Evolutionary conservation across 2,888 invertebrate genomes (phyloP).

Genomic region (Parasteatoda lunata): DNA sequence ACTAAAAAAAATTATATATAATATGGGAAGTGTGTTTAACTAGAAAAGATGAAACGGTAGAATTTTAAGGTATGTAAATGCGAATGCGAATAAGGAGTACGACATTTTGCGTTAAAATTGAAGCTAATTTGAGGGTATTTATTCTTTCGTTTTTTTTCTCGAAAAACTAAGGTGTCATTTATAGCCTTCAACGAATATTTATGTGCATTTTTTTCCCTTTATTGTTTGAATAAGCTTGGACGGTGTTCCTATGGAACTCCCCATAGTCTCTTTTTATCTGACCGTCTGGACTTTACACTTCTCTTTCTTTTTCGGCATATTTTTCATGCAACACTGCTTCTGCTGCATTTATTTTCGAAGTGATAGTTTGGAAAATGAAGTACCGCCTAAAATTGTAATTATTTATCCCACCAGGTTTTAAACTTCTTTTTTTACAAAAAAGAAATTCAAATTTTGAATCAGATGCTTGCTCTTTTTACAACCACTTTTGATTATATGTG

Average conservation of each 20-base stretch:
- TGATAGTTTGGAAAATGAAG: too few species aligned
- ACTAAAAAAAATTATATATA: too few species aligned
- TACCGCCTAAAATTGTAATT: too few species aligned
- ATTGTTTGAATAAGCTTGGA: slow-evolving; percentile 20
- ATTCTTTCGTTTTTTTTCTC: slow-evolving; percentile 12
- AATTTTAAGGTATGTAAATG: background rate
- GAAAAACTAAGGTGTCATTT: slow-evolving; percentile 26
- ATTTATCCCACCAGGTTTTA: too few species aligned
- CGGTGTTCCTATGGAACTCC: slow-evolving; percentile 7
- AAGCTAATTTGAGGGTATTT: slow-evolving; percentile 28
- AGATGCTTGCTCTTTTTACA: too few species aligned
- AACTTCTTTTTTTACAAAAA: too few species aligned
- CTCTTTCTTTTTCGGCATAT: background rate
- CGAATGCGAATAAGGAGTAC: slow-evolving; percentile 30
- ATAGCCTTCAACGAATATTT: slow-evolving; percentile 24
- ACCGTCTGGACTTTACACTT: slow-evolving; percentile 3
- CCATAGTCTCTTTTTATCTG: slow-evolving; percentile 15
- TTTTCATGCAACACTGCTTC: slow-evolving; percentile 27
- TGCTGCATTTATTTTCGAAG: background rate
- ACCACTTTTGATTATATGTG: too few species aligned
- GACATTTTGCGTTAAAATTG: slow-evolving; percentile 19
- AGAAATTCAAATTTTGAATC: too few species aligned
- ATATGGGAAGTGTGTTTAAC: too few species aligned
- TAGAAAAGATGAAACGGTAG: too few species aligned
- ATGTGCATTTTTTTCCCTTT: slow-evolving; percentile 21